Conservation (phyloP, 2,888 invertebrate species). For the Mimas tiliae region DNA sequence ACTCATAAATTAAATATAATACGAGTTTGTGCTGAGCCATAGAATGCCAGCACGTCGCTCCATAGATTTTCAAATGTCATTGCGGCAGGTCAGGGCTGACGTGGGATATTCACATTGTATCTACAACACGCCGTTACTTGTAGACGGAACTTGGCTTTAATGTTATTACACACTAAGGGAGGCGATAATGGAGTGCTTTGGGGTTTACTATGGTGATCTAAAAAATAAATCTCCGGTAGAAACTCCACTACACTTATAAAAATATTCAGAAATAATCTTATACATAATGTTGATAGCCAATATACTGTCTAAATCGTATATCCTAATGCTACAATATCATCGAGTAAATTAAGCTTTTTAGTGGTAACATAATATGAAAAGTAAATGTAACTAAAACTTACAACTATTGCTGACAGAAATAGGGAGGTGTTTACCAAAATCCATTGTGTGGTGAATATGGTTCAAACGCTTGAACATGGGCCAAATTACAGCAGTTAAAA, state of each 20-base stretch:
- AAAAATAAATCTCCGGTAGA: not conserved
- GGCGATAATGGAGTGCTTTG: conserved; percentile 1
- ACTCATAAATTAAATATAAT: conserved; percentile 20
- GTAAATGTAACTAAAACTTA: too few species aligned
- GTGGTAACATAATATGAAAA: too few species aligned
- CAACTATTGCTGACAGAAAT: too few species aligned
- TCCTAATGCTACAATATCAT: too few species aligned
- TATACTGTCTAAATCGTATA: too few species aligned
- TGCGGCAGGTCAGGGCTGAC: conserved; percentile 58
- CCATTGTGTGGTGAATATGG: too few species aligned
- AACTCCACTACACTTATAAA: too few species aligned
- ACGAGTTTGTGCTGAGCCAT: not conserved
- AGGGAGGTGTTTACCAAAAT: too few species aligned
- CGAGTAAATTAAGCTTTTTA: too few species aligned
- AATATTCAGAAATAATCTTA: too few species aligned
- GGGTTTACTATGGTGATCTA: not conserved
- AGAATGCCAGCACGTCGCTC: conserved; percentile 22
- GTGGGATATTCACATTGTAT: conserved; percentile 73
- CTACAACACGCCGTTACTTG: conserved; percentile 45
- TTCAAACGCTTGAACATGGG: too few species aligned
- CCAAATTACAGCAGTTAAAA: not conserved
- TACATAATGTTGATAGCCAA: too few species aligned
- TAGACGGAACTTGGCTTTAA: conserved; percentile 39
- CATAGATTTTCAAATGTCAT: conserved; percentile 69
- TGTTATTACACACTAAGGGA: conserved; percentile 35